A percentile compares a stretch with the other conserved stretches of the same genome.
Conservation (phyloP, 2,113 vertebrate genomes). For the Cranoglanis bouderius region DNA sequence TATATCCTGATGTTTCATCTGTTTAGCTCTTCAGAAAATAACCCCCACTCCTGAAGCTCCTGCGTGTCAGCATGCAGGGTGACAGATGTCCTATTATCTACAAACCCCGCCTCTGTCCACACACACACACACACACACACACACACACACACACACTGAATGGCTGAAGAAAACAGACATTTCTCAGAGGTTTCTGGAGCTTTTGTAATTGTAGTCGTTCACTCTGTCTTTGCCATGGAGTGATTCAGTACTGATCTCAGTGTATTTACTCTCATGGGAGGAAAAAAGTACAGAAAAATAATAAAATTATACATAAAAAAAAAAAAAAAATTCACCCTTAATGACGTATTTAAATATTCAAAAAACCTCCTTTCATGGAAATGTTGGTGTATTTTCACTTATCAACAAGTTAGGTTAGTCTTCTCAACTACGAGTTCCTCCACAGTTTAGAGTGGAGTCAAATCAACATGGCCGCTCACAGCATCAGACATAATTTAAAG, state of each 20-base stretch:
- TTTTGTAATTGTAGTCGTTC: not conserved
- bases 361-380: not conserved
- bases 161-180: not conserved
- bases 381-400: too few relatives aligned
- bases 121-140: not conserved
- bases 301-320: not conserved
- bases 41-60: conserved; percentile 19
- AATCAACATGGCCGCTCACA: too few relatives aligned
- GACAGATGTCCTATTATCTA: conserved; percentile 53
- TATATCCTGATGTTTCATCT: conserved; percentile 15
- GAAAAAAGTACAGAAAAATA: not conserved
- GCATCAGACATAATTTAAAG: too few relatives aligned
- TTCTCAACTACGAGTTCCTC: too few relatives aligned
- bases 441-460: too few relatives aligned
- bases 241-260: too few relatives aligned
- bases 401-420: too few relatives aligned
- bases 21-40: conserved; percentile 17
- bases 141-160: not conserved
- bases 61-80: conserved; percentile 35
- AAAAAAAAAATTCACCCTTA: not conserved
- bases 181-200: not conserved
- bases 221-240: not conserved
- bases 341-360: not conserved
- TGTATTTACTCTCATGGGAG: not conserved
- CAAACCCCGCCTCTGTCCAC: not conserved